Conservation (phyloP, 2,888 invertebrate species). For the Drosophila putrida region DNA sequence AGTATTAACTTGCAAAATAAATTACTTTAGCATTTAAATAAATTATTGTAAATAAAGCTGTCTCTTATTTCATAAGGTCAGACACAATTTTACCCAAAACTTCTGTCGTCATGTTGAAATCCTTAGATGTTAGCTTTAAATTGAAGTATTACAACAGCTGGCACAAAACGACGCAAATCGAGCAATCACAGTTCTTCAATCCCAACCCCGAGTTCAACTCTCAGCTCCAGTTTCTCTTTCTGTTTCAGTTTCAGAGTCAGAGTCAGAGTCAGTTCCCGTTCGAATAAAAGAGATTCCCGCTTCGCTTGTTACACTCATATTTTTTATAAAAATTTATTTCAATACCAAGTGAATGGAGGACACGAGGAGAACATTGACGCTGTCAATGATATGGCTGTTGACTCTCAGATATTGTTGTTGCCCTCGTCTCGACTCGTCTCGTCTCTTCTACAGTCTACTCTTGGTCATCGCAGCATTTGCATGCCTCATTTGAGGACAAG, state of each 20-base stretch:
- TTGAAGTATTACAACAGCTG: slow-evolving; percentile 47
- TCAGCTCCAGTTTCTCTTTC: neutral
- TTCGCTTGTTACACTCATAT: slow-evolving; percentile 33
- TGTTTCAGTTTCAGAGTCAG: neutral
- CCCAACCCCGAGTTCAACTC: neutral
- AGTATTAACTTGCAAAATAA: no score
- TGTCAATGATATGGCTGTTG: slow-evolving; percentile 63
- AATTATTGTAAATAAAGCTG: neutral
- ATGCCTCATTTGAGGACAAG: slow-evolving; percentile 78
- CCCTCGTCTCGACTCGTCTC: slow-evolving; percentile 11
- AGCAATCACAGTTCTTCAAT: slow-evolving; percentile 36
- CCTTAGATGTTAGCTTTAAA: slow-evolving; percentile 16
- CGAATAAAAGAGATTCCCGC: slow-evolving; percentile 31
- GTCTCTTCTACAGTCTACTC: slow-evolving; percentile 1
- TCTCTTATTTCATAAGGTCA: neutral
- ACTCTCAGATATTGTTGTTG: slow-evolving; percentile 26
- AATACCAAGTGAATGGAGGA: slow-evolving; percentile 42
- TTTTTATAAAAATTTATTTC: slow-evolving; percentile 59
- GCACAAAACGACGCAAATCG: slow-evolving; percentile 38
- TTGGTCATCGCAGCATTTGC: slow-evolving; percentile 66
- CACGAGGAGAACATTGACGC: slow-evolving; percentile 56
- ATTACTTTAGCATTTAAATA: no score
- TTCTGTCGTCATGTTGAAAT: neutral
- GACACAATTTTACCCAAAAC: neutral
- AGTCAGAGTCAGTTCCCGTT: neutral